Evolutionary conservation across 53 echinoderm and acorn worm species (phyloP).

Genomic region (Stichopus horrens): DNA sequence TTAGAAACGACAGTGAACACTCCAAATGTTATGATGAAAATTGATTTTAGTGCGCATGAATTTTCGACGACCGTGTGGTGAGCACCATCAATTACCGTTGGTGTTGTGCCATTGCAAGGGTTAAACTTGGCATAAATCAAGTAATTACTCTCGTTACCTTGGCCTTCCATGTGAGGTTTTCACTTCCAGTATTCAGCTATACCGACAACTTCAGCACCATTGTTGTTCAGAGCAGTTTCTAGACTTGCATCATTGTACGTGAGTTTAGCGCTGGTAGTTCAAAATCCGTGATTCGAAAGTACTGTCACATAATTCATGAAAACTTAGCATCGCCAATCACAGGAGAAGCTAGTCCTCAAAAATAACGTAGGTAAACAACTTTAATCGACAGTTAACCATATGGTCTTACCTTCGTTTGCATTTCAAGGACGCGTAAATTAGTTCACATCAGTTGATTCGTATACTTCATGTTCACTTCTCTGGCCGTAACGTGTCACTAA

Average conservation of each 20-base stretch:
- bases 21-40: slow-evolving; percentile 61
- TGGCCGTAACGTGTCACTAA: slow-evolving; percentile 2
- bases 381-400: slow-evolving; percentile 7
- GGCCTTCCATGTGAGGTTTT: background rate
- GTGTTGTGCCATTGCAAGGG: background rate
- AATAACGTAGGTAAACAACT: background rate
- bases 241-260: too few relatives aligned
- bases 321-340: background rate
- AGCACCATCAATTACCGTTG: background rate
- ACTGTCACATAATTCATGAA: background rate
- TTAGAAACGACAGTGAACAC: slow-evolving; percentile 72
- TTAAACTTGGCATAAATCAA: background rate
- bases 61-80: background rate
- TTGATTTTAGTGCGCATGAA: slow-evolving; percentile 37
- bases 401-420: background rate
- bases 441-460: background rate
- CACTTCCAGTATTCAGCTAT: background rate
- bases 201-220: too few relatives aligned
- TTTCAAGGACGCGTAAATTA: background rate
- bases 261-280: too few relatives aligned
- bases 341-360: background rate
- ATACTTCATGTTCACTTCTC: background rate
- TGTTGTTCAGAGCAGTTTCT: too few relatives aligned
- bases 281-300: background rate
- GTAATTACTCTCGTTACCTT: slow-evolving; percentile 3